phyloP scores from a whole-genome alignment of 2,113 vertebrate species.

The Lepisosteus oculatus region DNA sequence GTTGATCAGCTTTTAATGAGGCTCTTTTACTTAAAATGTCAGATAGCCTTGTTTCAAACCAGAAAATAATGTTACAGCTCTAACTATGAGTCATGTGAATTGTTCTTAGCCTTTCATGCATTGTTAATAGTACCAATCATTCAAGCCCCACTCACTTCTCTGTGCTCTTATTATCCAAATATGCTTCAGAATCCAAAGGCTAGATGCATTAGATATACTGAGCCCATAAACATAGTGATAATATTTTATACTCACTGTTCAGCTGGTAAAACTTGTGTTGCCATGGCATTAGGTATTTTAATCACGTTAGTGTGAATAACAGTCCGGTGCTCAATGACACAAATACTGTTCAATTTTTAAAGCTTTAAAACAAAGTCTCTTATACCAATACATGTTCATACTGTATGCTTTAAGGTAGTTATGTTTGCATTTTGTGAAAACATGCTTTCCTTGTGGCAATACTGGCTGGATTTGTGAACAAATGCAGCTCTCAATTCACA shows the following conservation, averaged over 20 bases:
- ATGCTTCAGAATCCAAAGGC: background rate
- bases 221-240: background rate
- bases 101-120: conserved; percentile 3
- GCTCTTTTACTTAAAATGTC: background rate
- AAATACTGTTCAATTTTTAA: background rate
- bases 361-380: background rate
- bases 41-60: background rate
- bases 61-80: background rate
- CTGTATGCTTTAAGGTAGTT: background rate
- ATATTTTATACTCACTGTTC: background rate
- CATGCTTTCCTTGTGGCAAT: background rate
- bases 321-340: background rate
- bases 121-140: background rate
- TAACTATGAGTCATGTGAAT: background rate
- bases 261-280: conserved; percentile 29
- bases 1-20: conserved; percentile 17
- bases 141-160: background rate
- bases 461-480: background rate
- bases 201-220: background rate
- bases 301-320: conserved; percentile 1
- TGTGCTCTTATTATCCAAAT: background rate
- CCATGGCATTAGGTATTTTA: conserved; percentile 44
- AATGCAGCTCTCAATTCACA: background rate
- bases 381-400: background rate
- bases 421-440: too few species aligned